Evolutionary conservation across 2,888 invertebrate genomes (phyloP), one percentile per base, ranked within the genome.

Genomic region (Poecilobothrus nobilitatus): DNA sequence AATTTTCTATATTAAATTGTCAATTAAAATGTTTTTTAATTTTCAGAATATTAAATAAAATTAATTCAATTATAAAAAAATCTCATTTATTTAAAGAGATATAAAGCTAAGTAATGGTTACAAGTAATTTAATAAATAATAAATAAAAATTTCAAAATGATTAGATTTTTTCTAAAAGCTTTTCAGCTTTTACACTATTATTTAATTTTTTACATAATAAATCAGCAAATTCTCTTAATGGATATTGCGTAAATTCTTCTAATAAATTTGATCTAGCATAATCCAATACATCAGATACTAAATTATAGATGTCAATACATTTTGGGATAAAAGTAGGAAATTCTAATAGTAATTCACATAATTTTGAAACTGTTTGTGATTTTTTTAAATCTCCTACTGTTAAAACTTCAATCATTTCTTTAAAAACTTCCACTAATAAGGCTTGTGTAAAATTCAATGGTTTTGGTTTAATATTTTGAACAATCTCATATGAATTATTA

Each of bases 371-470:
- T n/a, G 37, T 20, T 65, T 33, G 33, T 10, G 33, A 9, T 65
- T 37, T 65, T 33, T 33, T 33, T 3, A 65, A n/a, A 37, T 65
- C 65, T 33, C 33, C 65, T 9, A 37, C 33, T 65, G 65, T 65
- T 37, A 65, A 20, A n/a, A 65, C 65, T 65, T 65, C 65, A 37
- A 65, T 65, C 20, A 65, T 65, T 37, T 65, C 65, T 10, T 37
- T 33, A 37, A 33, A 65, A 33, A 65, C n/a, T 65, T 65, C 65
- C 9, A 37, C n/a, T 20, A 65, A 10, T 10, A n/a, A 18, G 2
- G 33, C 65, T 20, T 65, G 65, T 1, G 37, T 65, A 34, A 65
- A n/a, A 20, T 65, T 65, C n/a, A 37, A 20, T 9, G 20, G 33
- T 20, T 37, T 33, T 9, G 20, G 33, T 20, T 20, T 33, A n/a